Percentiles rank a stretch among this genome's conserved stretches.
Conservation (phyloP, 2,888 invertebrate genomes). For the Smittia sp. region DNA sequence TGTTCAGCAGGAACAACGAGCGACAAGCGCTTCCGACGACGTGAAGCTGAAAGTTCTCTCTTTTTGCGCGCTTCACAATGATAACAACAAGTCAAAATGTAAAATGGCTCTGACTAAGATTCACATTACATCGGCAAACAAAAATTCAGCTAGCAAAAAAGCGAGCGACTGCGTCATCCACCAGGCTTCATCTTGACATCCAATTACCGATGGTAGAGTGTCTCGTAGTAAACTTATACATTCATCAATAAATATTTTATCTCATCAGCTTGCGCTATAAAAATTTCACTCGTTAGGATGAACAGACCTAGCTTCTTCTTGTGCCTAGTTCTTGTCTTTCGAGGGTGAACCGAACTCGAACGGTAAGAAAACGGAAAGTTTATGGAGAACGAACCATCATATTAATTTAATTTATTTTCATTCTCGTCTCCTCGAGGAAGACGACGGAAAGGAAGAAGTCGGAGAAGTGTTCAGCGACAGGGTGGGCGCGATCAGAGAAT, state of each 20-base stretch:
- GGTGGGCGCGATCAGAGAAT: not conserved
- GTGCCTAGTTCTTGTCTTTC: not conserved
- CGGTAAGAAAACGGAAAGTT: not conserved
- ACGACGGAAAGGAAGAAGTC: not conserved
- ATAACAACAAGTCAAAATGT: constrained; percentile 41
- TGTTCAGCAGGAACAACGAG: constrained; percentile 31
- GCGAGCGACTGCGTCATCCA: not conserved
- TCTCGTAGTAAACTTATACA: too few species aligned
- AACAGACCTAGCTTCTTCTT: not conserved
- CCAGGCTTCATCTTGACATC: too few species aligned
- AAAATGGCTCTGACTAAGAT: constrained; percentile 36
- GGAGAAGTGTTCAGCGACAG: not conserved
- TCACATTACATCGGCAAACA: constrained; percentile 38
- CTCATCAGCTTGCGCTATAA: too few species aligned
- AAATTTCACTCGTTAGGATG: not conserved
- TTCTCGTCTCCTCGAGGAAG: not conserved
- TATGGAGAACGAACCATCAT: constrained; percentile 35
- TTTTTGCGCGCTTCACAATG: constrained; percentile 32
- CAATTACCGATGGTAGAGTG: too few species aligned
- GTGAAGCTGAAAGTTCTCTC: not conserved
- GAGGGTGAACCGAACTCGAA: not conserved
- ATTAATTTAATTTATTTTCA: constrained; percentile 40
- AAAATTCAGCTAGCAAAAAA: not conserved
- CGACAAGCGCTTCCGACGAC: not conserved
- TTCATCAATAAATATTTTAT: too few species aligned